phyloP scores from a whole-genome alignment of 2,888 invertebrate species.

The Altica lythri region DNA sequence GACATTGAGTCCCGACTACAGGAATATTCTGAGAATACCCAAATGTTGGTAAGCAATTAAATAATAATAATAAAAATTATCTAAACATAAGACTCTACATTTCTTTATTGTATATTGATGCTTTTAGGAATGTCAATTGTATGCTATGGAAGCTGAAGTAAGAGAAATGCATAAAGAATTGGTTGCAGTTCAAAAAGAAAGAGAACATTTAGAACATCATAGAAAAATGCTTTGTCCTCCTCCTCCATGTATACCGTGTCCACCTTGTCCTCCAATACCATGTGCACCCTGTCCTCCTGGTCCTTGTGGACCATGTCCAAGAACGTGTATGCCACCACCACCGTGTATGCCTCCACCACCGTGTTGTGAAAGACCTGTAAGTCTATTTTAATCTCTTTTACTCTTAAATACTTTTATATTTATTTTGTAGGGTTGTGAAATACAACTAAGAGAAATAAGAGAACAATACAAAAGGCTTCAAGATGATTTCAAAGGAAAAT shows the following conservation, averaged over 20 bases:
- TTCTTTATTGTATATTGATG: neutral
- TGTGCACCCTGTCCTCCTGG: slow-evolving; percentile 49
- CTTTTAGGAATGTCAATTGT: slow-evolving; percentile 55
- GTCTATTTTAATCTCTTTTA: neutral
- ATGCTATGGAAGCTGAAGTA: slow-evolving; percentile 65
- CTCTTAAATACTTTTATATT: slow-evolving; percentile 16
- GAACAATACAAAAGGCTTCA: slow-evolving; percentile 68
- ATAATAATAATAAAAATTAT: no score
- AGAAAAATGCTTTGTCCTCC: slow-evolving; percentile 54
- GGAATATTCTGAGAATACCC: slow-evolving; percentile 57
- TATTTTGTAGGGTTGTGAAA: slow-evolving; percentile 59
- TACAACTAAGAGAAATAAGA: slow-evolving; percentile 63
- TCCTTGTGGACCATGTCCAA: no score
- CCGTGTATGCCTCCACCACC: slow-evolving; percentile 31
- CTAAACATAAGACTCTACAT: neutral
- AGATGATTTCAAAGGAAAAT: slow-evolving; percentile 70
- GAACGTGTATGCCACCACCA: slow-evolving; percentile 37
- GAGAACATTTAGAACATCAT: slow-evolving; percentile 59
- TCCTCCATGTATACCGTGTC: slow-evolving; percentile 29
- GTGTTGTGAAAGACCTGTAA: slow-evolving; percentile 30
- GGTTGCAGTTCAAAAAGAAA: slow-evolving; percentile 59
- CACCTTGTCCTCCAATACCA: slow-evolving; percentile 45
- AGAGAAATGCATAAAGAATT: slow-evolving; percentile 62
- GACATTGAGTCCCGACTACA: slow-evolving; percentile 56
- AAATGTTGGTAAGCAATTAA: slow-evolving; percentile 55